Conservation (phyloP, 1,140 invertebrate genomes). For the Bombus waltoni region DNA sequence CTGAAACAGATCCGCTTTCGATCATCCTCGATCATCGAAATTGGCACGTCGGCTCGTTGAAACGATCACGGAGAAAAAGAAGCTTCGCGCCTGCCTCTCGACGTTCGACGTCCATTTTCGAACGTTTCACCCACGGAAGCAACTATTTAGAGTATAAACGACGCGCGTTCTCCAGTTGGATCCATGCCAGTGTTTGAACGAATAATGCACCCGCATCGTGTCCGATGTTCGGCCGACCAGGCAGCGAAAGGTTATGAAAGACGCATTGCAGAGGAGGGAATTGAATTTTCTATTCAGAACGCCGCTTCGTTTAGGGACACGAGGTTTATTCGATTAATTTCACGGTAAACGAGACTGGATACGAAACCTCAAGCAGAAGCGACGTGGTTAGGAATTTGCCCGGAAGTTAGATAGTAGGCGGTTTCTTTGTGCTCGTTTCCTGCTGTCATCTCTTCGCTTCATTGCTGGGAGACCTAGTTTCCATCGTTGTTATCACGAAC, state of each 20-base stretch:
- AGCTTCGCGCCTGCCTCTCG: background rate
- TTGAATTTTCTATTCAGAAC: background rate
- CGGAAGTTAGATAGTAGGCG: background rate
- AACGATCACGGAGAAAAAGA: background rate
- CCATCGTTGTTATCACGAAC: too few species aligned
- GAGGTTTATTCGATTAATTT: constrained; percentile 5
- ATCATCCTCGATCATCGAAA: constrained; percentile 53
- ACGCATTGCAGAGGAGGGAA: background rate
- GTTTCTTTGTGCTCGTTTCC: background rate
- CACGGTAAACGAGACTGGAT: background rate
- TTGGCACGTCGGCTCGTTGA: constrained; percentile 23
- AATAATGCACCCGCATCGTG: constrained; percentile 15
- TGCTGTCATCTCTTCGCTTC: background rate
- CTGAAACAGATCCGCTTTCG: constrained; percentile 59
- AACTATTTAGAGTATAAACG: background rate
- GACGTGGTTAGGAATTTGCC: background rate
- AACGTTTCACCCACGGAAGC: too few species aligned
- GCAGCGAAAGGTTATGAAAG: background rate
- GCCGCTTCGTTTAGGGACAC: background rate
- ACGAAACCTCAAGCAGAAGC: background rate
- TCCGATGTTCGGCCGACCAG: background rate
- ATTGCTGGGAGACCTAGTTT: background rate
- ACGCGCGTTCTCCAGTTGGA: background rate
- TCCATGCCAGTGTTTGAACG: background rate
- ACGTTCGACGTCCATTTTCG: background rate